Base-by-base conservation (phyloP, 2,888 invertebrate species). In the Gryllus longicercus region DNA sequence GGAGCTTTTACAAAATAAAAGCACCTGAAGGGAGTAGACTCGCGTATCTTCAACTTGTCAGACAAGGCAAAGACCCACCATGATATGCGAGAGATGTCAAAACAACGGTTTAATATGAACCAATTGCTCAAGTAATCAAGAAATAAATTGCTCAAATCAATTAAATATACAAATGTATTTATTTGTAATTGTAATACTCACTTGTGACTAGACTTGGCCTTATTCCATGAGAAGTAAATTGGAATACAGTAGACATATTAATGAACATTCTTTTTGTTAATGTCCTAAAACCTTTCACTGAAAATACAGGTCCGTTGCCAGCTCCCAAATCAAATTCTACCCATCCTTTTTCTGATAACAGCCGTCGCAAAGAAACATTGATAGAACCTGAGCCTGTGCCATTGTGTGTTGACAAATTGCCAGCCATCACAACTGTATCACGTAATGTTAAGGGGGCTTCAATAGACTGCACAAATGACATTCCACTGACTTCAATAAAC, bases 391-490 rank as follows among this genome's bases (percentile, higher is more conserved):
- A 89, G 75, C 96, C 95, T 82, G 92, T 94, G 23, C 98, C 97
- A 89, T 98, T 98, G 84, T 95, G 94, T 2, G 95, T 94, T 80
- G 92, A 93, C 80, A 96, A 89, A 84, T 94, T 93, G 11, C 96
- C 96, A 14, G 94, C 93, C 84, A 98, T 88, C 0, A 93, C 93
- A 83, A 95, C 91, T 1, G 96, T 96, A 85, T 98, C 95, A 84
- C 93, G 92, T 79, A 93, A 87, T 0, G 97, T 96, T 49, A 98
- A 88, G 0, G 98, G 98, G 77, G 96, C 95, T 86, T 98, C 97
- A 77, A 98, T 95, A 0, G 97, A 96, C 86, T 98, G 97, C 25
- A 93, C 92, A 85, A 98, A 94, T 77, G 93, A 94, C 94, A 98
- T 96, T 14, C 95, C 95, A n/a, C 95, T 96, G 51, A 98, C 92